These are phyloP conservation scores for Coptotermes formosanus DNA, from an alignment of 1,140 invertebrate genomes.

Conservation along the genomic window DNA sequence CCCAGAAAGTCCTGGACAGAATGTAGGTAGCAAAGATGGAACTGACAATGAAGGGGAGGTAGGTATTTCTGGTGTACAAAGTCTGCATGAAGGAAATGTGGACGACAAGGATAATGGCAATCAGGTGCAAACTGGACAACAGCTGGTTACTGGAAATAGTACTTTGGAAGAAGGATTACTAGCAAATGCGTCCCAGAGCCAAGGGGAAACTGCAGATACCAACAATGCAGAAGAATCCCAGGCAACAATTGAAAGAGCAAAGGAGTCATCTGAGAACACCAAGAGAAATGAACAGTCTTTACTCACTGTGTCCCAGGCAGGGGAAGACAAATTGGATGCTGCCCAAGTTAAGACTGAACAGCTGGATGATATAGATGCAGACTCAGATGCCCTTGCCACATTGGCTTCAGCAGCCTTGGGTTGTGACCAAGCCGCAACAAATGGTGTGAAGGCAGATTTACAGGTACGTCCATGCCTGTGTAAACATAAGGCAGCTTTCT, in stretches of 20 bases:
- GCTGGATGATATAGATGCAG: constrained; percentile 25
- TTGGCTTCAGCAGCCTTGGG: constrained; percentile 69
- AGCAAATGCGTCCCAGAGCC: background rate
- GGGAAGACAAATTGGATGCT: constrained; percentile 35
- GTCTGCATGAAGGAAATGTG: background rate
- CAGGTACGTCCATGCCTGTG: background rate
- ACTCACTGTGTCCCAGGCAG: background rate
- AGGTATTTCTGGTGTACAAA: background rate
- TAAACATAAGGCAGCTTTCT: too few species aligned
- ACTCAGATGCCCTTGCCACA: constrained; percentile 66
- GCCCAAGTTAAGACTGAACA: background rate
- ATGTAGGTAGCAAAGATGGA: background rate
- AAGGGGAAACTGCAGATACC: background rate
- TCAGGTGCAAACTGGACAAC: background rate
- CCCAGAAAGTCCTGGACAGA: background rate
- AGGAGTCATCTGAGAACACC: background rate
- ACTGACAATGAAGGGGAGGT: background rate
- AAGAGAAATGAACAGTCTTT: too few species aligned
- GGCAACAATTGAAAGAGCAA: background rate
- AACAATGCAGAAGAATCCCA: background rate
- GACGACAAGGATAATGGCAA: background rate
- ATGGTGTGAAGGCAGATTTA: constrained; percentile 41
- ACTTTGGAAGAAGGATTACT: background rate
- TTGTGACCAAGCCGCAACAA: constrained; percentile 45
- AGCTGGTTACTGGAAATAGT: background rate